phyloP scores from a whole-genome alignment of 2,797 vertebrate genomes.

The Dicrostonyx torquatus region DNA sequence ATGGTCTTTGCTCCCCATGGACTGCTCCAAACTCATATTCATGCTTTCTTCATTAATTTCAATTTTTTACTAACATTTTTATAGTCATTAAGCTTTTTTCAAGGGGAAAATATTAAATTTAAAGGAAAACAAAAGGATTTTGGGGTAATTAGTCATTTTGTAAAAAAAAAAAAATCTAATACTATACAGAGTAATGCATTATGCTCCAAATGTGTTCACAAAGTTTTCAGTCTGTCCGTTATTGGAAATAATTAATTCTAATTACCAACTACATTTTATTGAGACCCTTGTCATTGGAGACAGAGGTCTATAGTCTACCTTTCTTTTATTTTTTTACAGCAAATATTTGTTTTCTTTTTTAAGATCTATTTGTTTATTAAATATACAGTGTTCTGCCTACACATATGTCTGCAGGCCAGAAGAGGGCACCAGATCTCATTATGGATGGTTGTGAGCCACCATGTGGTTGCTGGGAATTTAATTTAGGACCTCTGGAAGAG shows the following conservation, averaged over 20 bases:
- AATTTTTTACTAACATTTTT: slow-evolving; percentile 26
- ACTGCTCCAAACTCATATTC: slow-evolving; percentile 5
- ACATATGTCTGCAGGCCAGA: too few relatives aligned
- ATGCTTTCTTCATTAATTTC: slow-evolving; percentile 63
- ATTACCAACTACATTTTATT: background rate
- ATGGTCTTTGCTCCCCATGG: slow-evolving; percentile 43
- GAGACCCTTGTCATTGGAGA: background rate
- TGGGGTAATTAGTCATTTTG: background rate
- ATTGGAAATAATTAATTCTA: background rate
- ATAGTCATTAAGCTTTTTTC: background rate
- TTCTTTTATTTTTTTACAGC: too few relatives aligned
- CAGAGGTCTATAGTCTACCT: background rate
- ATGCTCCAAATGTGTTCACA: background rate
- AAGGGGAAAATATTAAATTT: slow-evolving; percentile 30
- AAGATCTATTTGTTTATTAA: too few relatives aligned
- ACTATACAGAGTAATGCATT: background rate
- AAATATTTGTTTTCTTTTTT: too few relatives aligned
- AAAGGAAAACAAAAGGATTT: slow-evolving; percentile 40
- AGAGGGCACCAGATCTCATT: too few relatives aligned
- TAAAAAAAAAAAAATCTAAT: background rate
- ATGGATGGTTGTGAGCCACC: too few relatives aligned
- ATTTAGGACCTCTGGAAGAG: too few relatives aligned
- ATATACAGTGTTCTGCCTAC: too few relatives aligned
- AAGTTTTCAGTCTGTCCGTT: background rate
- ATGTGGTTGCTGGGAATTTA: too few relatives aligned